Percentiles rank a stretch among this genome's conserved stretches.
Evolutionary conservation across 92 coral and sea anemone genomes (phyloP).

Genomic region (Bergia sp.): DNA sequence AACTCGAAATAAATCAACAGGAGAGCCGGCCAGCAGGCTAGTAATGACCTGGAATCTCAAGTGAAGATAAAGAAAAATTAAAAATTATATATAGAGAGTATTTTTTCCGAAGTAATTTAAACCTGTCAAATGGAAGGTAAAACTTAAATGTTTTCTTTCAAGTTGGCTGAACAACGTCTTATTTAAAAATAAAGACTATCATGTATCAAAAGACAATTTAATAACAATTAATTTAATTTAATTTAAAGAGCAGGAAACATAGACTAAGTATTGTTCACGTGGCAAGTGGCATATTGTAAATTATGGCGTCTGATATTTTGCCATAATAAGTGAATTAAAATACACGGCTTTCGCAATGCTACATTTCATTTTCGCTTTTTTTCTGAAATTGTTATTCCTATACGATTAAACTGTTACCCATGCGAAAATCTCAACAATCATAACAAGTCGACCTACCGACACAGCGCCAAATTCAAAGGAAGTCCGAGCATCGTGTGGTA

Average conservation of each 20-base stretch:
- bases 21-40: too few species aligned
- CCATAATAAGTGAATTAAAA: too few species aligned
- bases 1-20: too few species aligned
- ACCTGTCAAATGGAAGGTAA: too few species aligned
- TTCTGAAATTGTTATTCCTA: not conserved
- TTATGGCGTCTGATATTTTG: too few species aligned
- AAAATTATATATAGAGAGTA: too few species aligned
- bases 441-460: conserved; percentile 49
- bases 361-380: not conserved
- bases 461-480: conserved; percentile 96
- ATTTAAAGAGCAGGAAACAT: not conserved
- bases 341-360: not conserved
- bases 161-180: too few species aligned
- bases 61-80: too few species aligned
- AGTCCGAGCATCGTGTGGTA: conserved; percentile 64
- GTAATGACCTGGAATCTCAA: too few species aligned
- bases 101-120: too few species aligned
- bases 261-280: not conserved
- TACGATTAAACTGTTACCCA: not conserved
- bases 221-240: not conserved
- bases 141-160: too few species aligned
- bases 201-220: not conserved
- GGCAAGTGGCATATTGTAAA: not conserved
- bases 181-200: too few species aligned
- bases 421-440: not conserved